Base-by-base conservation (phyloP, 2,888 invertebrate genomes). In the Cerceris ruficornis region DNA sequence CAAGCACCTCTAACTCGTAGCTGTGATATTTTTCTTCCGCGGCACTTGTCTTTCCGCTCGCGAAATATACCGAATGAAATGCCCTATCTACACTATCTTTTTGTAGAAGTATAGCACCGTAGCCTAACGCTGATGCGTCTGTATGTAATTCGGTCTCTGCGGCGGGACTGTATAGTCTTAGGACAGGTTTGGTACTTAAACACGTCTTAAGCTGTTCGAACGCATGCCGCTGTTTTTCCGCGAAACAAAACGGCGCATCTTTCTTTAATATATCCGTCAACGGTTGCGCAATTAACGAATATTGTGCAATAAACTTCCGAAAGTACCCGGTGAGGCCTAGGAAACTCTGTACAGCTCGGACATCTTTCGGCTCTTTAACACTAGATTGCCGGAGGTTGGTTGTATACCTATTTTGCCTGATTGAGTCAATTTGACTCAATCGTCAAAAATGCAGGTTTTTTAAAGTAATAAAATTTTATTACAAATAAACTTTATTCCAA, bases 221-320 rank as follows among this genome's bases (percentile, higher is more conserved):
- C 50, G 61, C 49, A 2, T 5, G 11, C 28, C 49, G 46, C 50
- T 62, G 49, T 0, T 50, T 50, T 50, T 50, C 39, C 15, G 13
- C 49, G 49, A 61, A 61, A 2, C 17, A 2, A 49, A 46, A 61
- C 15, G 15, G 7, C 1, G 46, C 55, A n/a, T 17, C 41, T 14
- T 15, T n/a, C 69, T 77, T 86, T 13, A 86, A 74, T 9, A 89
- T 41, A 28, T 88, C 69, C 6, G 83, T 86, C 41, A 90, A 69
- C 6, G 89, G 89, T 57, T 78, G 78, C 7, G 87, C 86, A 39
- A 86, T 88, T 5, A 69, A 14, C 0, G 83, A 70, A 58, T 77
- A 86, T 13, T 66, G 52, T 0, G 69, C 68, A 6, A 84, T 72
- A 42, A 84, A 85, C n/a, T 84, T 85, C 0, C 85, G 49, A 11